A percentile compares a stretch with the other conserved stretches of the same genome.
Evolutionary conservation across 1,140 invertebrate species (phyloP).

Genomic region (Drosophila bocqueti): DNA sequence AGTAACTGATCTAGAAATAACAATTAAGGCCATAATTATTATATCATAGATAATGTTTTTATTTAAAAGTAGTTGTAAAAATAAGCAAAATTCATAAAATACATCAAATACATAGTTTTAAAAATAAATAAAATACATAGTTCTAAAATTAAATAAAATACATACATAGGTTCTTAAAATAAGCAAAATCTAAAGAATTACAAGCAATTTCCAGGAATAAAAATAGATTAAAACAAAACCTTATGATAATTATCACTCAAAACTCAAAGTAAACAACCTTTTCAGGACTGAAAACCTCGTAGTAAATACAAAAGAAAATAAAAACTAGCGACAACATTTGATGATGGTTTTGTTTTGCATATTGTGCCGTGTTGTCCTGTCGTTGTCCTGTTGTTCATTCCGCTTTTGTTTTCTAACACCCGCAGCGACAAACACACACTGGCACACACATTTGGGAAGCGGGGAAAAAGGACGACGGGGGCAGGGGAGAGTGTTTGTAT

Average conservation of each 20-base stretch:
- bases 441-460: conserved; percentile 16
- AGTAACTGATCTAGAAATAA: not conserved
- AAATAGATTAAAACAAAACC: not conserved
- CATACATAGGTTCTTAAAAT: too few species aligned
- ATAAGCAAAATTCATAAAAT: too few species aligned
- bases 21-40: not conserved
- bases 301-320: conserved; percentile 1
- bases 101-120: too few species aligned
- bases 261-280: not conserved
- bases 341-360: conserved; percentile 75
- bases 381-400: conserved; percentile 53
- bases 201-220: not conserved
- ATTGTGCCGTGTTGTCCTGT: conserved; percentile 56
- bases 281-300: not conserved
- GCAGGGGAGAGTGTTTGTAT: conserved; percentile 34
- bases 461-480: not conserved
- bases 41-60: fast-evolving
- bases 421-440: conserved; percentile 63
- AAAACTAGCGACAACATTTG: conserved; percentile 60
- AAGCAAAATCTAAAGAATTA: not conserved
- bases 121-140: too few species aligned
- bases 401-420: conserved; percentile 83
- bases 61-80: not conserved
- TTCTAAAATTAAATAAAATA: too few species aligned
- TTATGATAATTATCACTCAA: not conserved